These are phyloP conservation scores for Bombus sibiricus DNA, from an alignment of 1,140 invertebrate species.

Conservation along the genomic window DNA sequence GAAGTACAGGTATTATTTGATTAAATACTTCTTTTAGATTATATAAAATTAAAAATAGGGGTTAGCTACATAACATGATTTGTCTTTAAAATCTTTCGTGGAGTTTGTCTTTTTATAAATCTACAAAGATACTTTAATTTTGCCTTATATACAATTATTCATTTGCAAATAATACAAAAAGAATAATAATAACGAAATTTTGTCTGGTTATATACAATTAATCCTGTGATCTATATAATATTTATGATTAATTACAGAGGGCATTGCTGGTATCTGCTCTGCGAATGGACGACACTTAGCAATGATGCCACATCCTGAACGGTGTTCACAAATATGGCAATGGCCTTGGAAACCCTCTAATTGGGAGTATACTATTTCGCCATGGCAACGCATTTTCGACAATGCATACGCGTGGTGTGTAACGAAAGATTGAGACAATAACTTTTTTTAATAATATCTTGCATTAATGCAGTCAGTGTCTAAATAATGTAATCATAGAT, in stretches of 20 bases:
- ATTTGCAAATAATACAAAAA: background rate
- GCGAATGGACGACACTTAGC: constrained; percentile 95
- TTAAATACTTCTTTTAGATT: background rate
- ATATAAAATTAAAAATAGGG: constrained; percentile 3
- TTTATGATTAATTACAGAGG: constrained; percentile 81
- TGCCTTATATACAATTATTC: too few species aligned
- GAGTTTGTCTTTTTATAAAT: too few species aligned
- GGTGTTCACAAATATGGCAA: constrained; percentile 93
- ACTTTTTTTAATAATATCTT: constrained; percentile 1
- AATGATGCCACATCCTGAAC: constrained; percentile 99
- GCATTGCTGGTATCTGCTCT: constrained; percentile 95
- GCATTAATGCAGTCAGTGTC: background rate
- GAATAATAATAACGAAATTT: background rate
- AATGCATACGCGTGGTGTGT: constrained; percentile 94
- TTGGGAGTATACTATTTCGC: constrained; percentile 86
- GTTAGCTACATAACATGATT: too few species aligned
- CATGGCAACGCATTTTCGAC: constrained; percentile 96
- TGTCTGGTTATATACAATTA: background rate
- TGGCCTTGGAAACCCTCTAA: constrained; percentile 88
- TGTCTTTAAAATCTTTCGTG: too few species aligned
- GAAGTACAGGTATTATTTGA: constrained; percentile 85
- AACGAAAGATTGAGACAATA: background rate
- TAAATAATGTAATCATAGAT: constrained; percentile 12
- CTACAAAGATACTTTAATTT: too few species aligned
- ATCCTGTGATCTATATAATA: background rate